Conservation (phyloP, 2,797 vertebrate species). For the Melanogrammus aeglefinus region DNA sequence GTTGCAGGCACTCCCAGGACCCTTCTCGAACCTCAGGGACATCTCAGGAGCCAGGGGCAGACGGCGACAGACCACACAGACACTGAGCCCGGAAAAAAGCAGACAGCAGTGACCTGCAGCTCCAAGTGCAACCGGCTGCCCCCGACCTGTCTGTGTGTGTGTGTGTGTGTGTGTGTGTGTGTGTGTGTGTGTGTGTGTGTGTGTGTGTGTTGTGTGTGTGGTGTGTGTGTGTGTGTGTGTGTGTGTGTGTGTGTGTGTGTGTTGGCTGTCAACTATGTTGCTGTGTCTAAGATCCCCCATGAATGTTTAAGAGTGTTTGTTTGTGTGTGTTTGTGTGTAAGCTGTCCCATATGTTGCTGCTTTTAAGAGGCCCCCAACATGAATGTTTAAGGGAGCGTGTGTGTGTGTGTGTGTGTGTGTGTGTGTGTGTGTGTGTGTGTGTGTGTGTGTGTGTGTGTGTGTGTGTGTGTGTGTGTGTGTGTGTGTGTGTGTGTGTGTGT, state of each 20-base stretch:
- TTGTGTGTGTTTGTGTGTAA: too few species aligned
- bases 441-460: constrained; percentile 15
- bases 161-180: constrained; percentile 37
- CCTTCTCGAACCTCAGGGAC: background rate
- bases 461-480: background rate
- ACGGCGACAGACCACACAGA: constrained; percentile 14
- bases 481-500: constrained; percentile 14
- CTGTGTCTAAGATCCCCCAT: too few species aligned
- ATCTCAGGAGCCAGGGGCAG: background rate
- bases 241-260: constrained; percentile 15
- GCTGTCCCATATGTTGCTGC: too few species aligned
- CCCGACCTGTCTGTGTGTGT: constrained; percentile 21
- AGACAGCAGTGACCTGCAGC: constrained; percentile 31
- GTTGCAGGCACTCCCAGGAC: background rate
- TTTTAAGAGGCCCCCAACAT: too few species aligned
- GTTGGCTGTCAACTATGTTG: background rate
- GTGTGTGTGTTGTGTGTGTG: constrained; percentile 30
- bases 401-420: constrained; percentile 18
- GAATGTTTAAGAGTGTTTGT: too few species aligned
- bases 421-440: constrained; percentile 6
- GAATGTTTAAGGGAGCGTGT: background rate
- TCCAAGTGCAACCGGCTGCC: background rate
- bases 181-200: background rate
- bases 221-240: constrained; percentile 34
- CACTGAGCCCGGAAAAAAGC: constrained; percentile 26